phyloP scores from a whole-genome alignment of 2,888 invertebrate species.

The Neria commutata region DNA sequence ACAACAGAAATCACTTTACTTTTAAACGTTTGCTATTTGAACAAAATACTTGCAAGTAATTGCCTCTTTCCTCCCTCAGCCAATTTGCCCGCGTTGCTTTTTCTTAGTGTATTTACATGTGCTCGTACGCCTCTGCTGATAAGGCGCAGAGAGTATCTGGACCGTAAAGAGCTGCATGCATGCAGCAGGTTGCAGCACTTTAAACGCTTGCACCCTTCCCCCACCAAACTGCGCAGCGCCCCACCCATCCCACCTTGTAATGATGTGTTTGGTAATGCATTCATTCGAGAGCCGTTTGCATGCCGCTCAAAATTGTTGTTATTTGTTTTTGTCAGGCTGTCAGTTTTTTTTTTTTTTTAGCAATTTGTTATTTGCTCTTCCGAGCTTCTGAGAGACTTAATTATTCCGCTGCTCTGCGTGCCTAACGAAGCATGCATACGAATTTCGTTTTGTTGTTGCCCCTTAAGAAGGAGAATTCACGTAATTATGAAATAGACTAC shows the following conservation, averaged over 20 bases:
- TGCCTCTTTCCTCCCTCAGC: too few relatives aligned
- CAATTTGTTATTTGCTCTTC: neutral
- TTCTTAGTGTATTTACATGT: too few relatives aligned
- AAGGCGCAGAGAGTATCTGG: neutral
- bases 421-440: constrained; percentile 23
- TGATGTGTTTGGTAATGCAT: neutral
- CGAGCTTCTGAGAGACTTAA: neutral
- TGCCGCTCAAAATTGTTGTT: too few relatives aligned
- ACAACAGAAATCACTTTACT: too few relatives aligned
- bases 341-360: neutral
- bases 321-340: neutral
- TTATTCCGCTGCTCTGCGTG: constrained; percentile 19
- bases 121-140: too few relatives aligned
- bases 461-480: neutral
- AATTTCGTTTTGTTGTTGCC: constrained; percentile 12
- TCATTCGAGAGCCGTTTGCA: too few relatives aligned
- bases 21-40: too few relatives aligned
- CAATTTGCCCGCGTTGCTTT: too few relatives aligned
- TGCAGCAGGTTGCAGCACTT: neutral
- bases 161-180: neutral
- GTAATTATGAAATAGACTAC: neutral
- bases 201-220: too few relatives aligned
- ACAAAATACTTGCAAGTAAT: too few relatives aligned
- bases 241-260: neutral
- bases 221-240: neutral